Evolutionary conservation across 92 coral and sea anemone species (phyloP).

Genomic region (Chrysogorgia sp.): DNA sequence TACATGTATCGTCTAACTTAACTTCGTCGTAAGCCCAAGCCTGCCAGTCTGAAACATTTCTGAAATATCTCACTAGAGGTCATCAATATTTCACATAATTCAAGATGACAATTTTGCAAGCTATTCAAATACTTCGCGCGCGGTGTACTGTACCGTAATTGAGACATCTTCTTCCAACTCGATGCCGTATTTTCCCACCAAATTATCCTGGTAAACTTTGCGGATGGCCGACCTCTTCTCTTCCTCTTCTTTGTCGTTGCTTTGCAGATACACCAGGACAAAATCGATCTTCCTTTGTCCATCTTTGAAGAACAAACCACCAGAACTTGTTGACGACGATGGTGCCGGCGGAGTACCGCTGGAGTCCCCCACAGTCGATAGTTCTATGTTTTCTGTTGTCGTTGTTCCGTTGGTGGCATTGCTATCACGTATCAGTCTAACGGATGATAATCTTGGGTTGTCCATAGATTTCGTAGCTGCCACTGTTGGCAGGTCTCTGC

Average conservation of each 20-base stretch:
- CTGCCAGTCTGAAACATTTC: no score
- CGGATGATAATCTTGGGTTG: neutral
- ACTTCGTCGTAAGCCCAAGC: no score
- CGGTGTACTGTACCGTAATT: slow-evolving; percentile 5
- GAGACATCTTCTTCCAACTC: slow-evolving; percentile 65
- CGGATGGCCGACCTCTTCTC: slow-evolving; percentile 51
- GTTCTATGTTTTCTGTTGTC: slow-evolving; percentile 3
- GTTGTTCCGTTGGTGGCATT: neutral
- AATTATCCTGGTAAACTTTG: slow-evolving; percentile 63
- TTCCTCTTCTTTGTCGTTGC: slow-evolving; percentile 65
- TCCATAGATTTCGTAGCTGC: neutral
- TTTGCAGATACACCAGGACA: slow-evolving; percentile 82
- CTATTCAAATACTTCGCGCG: no score
- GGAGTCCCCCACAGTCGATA: neutral
- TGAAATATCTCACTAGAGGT: no score
- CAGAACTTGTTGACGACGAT: neutral
- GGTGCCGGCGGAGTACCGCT: neutral
- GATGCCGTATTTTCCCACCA: slow-evolving; percentile 60
- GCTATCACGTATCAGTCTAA: neutral
- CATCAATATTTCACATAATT: neutral
- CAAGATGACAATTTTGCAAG: neutral
- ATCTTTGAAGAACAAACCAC: slow-evolving; percentile 27
- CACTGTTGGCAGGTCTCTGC: neutral
- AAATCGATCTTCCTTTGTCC: slow-evolving; percentile 70
- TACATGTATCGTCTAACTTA: no score